phyloP scores from a whole-genome alignment of 2,888 invertebrate species.

The Macrophya alboannulata region DNA sequence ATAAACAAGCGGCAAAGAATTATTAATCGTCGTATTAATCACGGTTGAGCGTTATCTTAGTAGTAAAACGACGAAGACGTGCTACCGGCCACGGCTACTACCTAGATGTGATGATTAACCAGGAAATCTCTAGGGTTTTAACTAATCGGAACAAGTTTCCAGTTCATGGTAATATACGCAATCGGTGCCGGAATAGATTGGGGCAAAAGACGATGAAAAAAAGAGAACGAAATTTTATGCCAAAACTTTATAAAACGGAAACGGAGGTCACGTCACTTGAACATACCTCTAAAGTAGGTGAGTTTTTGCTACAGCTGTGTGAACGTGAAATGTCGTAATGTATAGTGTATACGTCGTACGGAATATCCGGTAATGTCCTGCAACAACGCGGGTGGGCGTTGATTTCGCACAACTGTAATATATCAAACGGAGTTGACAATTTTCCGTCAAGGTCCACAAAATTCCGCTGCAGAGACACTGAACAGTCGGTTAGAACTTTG shows the following conservation, averaged over 20 bases:
- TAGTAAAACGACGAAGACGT: conserved; percentile 14
- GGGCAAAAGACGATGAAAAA: neutral
- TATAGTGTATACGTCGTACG: neutral
- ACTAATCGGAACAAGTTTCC: neutral
- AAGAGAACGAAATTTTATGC: neutral
- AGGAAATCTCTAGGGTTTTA: neutral
- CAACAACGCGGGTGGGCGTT: conserved; percentile 32
- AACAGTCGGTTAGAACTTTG: neutral
- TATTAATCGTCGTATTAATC: conserved; percentile 15
- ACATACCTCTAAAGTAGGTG: neutral
- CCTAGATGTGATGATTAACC: neutral
- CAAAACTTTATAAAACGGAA: conserved; percentile 41
- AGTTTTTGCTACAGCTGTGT: neutral
- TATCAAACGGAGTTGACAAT: neutral
- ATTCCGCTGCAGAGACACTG: neutral
- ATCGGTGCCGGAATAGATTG: neutral
- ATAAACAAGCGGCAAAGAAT: conserved; percentile 28
- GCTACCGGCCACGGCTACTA: neutral
- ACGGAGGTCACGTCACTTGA: conserved; percentile 35
- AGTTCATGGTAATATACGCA: no score
- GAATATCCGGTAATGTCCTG: conserved; percentile 45
- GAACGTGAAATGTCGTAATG: conserved; percentile 19
- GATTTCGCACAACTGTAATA: conserved; percentile 27
- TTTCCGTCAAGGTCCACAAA: neutral
- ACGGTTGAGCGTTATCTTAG: conserved; percentile 5